Conservation (phyloP, 1,140 invertebrate species). For the Oryctes rhinoceros region DNA sequence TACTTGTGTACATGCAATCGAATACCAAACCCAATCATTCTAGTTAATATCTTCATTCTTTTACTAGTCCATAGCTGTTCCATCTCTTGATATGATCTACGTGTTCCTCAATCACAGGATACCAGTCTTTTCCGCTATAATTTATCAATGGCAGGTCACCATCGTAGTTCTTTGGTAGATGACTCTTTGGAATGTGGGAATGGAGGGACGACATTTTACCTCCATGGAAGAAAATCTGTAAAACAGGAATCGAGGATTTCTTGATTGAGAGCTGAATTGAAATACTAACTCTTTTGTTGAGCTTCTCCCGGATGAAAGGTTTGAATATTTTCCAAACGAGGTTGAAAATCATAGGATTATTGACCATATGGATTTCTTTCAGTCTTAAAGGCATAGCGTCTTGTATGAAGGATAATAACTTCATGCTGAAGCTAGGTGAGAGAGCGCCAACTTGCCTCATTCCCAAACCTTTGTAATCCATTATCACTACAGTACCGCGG, state of each 20-base stretch:
- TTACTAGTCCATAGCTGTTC: conserved; percentile 71
- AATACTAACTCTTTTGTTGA: conserved; percentile 76
- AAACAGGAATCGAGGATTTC: conserved; percentile 45
- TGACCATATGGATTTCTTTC: conserved; percentile 90
- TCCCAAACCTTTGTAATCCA: conserved; percentile 80
- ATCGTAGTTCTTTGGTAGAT: conserved; percentile 78
- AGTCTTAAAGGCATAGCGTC: conserved; percentile 89
- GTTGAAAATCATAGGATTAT: conserved; percentile 88
- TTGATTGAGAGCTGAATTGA: not conserved
- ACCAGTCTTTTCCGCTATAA: conserved; percentile 79
- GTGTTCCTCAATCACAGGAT: conserved; percentile 69
- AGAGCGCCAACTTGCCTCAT: conserved; percentile 76
- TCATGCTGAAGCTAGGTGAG: conserved; percentile 76
- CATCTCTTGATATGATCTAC: conserved; percentile 71
- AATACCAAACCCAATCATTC: not conserved
- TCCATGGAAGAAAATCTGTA: conserved; percentile 79
- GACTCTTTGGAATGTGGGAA: conserved; percentile 70
- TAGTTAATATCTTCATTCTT: conserved; percentile 55
- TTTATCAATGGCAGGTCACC: conserved; percentile 78
- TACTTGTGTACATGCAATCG: conserved; percentile 22
- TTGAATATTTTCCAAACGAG: conserved; percentile 89
- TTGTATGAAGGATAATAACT: conserved; percentile 81
- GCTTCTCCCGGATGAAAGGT: conserved; percentile 86
- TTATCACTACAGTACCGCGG: conserved; percentile 77
- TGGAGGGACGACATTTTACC: conserved; percentile 77